Conservation (phyloP, 2,113 vertebrate genomes). For the Trichechus manatus region DNA sequence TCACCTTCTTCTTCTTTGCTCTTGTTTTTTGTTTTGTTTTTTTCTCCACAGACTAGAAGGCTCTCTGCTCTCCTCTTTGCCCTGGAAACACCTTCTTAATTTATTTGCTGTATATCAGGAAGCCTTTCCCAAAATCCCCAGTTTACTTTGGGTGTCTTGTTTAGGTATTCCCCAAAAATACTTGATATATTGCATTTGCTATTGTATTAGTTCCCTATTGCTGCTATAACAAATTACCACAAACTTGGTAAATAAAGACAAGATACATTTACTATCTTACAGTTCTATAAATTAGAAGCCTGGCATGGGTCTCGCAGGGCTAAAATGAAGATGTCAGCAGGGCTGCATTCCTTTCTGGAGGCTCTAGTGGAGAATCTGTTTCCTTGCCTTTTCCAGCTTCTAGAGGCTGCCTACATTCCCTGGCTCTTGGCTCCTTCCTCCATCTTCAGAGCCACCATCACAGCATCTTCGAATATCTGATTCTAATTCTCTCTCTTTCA, state of each 20-base stretch:
- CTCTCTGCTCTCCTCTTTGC: not conserved
- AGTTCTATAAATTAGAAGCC: not conserved
- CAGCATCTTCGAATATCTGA: not conserved
- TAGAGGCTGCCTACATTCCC: not conserved
- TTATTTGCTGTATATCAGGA: not conserved
- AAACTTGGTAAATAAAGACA: not conserved
- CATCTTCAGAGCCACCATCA: not conserved
- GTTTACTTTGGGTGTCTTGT: not conserved
- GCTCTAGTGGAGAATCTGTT: not conserved
- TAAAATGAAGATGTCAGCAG: not conserved
- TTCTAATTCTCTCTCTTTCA: not conserved
- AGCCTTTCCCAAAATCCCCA: not conserved
- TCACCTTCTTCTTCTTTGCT: not conserved
- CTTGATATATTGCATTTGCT: not conserved
- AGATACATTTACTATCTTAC: not conserved
- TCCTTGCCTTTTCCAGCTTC: not conserved
- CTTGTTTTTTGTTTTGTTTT: not conserved
- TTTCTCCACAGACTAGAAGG: not conserved
- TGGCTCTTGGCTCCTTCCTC: not conserved
- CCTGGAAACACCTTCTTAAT: not conserved
- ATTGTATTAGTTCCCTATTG: not conserved
- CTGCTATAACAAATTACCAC: not conserved
- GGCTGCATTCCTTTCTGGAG: not conserved
- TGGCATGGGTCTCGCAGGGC: not conserved
- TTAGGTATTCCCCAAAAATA: not conserved